These are phyloP conservation scores for Gulo gulo DNA, from an alignment of 2,113 vertebrate species.

Conservation along the genomic window DNA sequence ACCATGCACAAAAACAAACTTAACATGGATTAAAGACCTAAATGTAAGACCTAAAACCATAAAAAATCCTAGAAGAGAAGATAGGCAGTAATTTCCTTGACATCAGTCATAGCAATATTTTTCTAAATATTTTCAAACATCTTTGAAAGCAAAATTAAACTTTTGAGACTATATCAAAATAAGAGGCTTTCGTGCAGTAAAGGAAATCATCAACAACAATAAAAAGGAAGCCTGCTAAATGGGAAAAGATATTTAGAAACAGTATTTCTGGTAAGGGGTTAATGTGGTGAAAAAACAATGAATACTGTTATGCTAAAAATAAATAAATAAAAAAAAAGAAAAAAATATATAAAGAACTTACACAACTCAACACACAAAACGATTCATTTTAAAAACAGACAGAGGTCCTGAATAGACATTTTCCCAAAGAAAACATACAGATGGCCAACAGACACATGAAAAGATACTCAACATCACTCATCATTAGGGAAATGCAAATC, in stretches of 20 bases:
- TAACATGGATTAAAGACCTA: neutral
- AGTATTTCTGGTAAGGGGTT: neutral
- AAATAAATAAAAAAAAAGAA: too few species aligned
- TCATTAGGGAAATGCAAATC: neutral
- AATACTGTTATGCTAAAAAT: too few species aligned
- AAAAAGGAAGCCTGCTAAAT: neutral
- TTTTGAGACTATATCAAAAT: neutral
- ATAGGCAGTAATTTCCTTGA: neutral
- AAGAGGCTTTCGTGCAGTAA: neutral
- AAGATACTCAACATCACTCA: neutral
- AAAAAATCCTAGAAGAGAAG: neutral
- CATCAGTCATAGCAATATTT: neutral
- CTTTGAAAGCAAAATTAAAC: neutral
- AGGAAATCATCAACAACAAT: neutral
- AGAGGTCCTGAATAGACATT: neutral
- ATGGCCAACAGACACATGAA: neutral
- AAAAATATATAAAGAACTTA: neutral
- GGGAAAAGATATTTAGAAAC: neutral
- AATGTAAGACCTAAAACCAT: neutral
- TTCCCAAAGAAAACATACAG: neutral
- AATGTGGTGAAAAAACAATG: too few species aligned
- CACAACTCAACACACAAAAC: neutral
- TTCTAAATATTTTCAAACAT: neutral
- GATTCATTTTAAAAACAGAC: neutral
- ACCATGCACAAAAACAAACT: neutral